Evolutionary conservation across 2,113 vertebrate species (phyloP).

Genomic region (Pseudopipra pipra): DNA sequence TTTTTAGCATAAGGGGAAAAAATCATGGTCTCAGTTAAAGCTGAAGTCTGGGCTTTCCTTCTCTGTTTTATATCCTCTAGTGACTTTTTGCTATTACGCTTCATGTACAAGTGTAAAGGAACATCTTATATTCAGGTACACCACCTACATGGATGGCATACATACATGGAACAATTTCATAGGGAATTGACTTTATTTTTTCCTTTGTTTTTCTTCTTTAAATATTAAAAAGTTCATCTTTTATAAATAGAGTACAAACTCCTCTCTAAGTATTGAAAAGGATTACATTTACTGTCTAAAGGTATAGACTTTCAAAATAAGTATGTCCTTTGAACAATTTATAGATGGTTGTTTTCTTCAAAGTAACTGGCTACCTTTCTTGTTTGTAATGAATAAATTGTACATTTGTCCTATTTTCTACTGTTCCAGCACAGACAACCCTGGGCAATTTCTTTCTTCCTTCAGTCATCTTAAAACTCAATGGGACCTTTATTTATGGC

Average conservation of each 20-base stretch:
- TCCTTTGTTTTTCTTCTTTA: conserved; percentile 8
- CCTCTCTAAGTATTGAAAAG: background rate
- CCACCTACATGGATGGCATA: background rate
- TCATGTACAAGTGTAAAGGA: background rate
- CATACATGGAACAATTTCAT: background rate
- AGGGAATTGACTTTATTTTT: background rate
- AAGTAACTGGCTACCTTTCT: background rate
- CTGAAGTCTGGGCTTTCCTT: background rate
- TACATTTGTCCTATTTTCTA: background rate
- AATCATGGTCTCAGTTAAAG: background rate
- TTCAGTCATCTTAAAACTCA: conserved; percentile 3
- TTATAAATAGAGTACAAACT: background rate
- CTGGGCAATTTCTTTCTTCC: background rate
- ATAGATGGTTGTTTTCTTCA: background rate
- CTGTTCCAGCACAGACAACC: background rate
- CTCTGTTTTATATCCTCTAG: background rate
- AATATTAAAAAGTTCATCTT: background rate
- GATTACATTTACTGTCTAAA: background rate
- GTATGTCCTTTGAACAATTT: background rate
- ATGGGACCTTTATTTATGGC: background rate
- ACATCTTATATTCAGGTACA: background rate
- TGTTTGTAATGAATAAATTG: background rate
- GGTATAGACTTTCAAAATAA: background rate
- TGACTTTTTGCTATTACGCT: background rate
- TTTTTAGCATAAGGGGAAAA: background rate